Evolutionary conservation across 2,113 vertebrate species (phyloP).

Genomic region (Phainopepla nitens): DNA sequence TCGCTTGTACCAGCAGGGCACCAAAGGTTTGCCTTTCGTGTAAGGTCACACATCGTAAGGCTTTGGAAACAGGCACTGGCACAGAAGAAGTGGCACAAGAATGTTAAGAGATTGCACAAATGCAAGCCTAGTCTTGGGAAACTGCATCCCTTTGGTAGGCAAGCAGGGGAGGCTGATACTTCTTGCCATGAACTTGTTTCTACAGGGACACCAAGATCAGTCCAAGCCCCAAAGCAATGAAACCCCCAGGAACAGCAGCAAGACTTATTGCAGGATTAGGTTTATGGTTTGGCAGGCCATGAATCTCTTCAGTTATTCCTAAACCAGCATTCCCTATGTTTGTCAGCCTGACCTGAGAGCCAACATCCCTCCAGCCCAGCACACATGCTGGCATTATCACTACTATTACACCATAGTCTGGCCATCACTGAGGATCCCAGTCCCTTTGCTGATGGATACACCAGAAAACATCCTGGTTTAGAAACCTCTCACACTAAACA

Average conservation of each 20-base stretch:
- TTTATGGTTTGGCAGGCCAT: neutral
- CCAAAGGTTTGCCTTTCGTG: neutral
- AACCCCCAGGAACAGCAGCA: neutral
- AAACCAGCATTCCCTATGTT: too few species aligned
- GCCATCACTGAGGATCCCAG: neutral
- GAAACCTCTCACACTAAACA: neutral
- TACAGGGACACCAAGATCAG: neutral
- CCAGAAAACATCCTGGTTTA: neutral
- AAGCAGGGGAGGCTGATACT: neutral
- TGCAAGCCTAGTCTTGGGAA: neutral
- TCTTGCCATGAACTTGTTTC: neutral
- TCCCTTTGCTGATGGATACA: neutral
- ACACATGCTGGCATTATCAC: fast-evolving
- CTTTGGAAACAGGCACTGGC: neutral
- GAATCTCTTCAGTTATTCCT: neutral
- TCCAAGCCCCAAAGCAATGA: neutral
- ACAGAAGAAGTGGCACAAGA: neutral
- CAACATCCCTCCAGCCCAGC: neutral
- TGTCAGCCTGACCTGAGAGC: neutral
- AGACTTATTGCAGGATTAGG: neutral
- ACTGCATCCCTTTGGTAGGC: neutral
- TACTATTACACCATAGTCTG: fast-evolving
- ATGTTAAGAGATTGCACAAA: neutral
- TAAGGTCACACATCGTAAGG: neutral
- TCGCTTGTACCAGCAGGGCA: fast-evolving